A percentile compares a stretch with the other conserved stretches of the same genome.
Evolutionary conservation across 2,797 vertebrate species (phyloP).

Genomic region (Philypnodon macrostomus): DNA sequence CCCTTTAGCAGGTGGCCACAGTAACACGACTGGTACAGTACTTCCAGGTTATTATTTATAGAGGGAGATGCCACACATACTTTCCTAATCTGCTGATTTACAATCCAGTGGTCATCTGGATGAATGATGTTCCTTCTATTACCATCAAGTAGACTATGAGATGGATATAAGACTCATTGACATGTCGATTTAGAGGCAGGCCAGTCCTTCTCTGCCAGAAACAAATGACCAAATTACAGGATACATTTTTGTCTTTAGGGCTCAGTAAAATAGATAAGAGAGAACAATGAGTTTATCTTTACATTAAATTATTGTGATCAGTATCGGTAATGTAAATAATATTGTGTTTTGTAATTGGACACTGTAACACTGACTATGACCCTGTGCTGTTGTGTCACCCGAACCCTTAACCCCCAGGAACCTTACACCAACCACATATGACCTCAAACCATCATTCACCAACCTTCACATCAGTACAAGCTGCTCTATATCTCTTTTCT

Average conservation of each 20-base stretch:
- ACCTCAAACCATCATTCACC: not conserved
- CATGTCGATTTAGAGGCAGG: conserved; percentile 16
- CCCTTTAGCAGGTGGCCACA: conserved; percentile 53
- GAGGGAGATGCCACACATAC: conserved; percentile 70
- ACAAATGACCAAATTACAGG: not conserved
- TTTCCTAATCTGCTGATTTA: conserved; percentile 74
- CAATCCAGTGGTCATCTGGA: conserved; percentile 45
- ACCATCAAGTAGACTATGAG: conserved; percentile 37
- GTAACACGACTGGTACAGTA: too few relatives aligned
- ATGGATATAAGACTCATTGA: conserved; percentile 13
- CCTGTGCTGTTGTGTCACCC: conserved; percentile 14
- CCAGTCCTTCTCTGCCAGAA: not conserved
- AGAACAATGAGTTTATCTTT: too few relatives aligned
- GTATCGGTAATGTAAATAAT: too few relatives aligned
- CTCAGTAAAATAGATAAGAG: too few relatives aligned
- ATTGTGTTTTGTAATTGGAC: too few relatives aligned
- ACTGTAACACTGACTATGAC: conserved; percentile 8
- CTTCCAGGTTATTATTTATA: conserved; percentile 74
- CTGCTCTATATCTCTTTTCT: too few relatives aligned
- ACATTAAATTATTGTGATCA: too few relatives aligned
- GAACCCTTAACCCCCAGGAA: conserved; percentile 18
- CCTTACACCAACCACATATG: conserved; percentile 12
- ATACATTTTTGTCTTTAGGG: too few relatives aligned
- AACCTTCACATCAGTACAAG: not conserved
- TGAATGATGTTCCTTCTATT: conserved; percentile 39